Conservation (phyloP, 92 coral and sea anemone species). For the Meandrina meandrites region DNA sequence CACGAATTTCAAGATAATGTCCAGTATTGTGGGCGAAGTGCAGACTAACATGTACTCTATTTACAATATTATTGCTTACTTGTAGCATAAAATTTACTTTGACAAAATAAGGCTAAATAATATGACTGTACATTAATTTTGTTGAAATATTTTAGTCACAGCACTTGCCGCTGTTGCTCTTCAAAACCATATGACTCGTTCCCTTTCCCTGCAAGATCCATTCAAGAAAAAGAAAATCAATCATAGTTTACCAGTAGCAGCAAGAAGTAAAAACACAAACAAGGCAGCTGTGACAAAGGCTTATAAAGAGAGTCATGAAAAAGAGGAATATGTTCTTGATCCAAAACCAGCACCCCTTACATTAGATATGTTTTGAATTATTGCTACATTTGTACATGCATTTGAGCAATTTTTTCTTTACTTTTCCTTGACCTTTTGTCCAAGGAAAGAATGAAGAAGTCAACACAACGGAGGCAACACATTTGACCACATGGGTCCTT, state of each 20-base stretch:
- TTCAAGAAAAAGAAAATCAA: conserved; percentile 76
- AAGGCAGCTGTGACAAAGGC: not conserved
- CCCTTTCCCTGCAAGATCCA: conserved; percentile 92
- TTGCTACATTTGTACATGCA: not conserved
- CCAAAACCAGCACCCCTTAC: conserved; percentile 91
- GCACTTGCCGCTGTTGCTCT: conserved; percentile 96
- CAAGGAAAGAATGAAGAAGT: too few species aligned
- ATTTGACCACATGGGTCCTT: too few species aligned
- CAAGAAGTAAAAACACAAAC: conserved; percentile 4
- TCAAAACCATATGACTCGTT: conserved; percentile 89
- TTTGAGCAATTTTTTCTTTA: too few species aligned
- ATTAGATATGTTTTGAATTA: conserved; percentile 53
- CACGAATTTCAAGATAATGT: too few species aligned
- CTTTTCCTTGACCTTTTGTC: too few species aligned
- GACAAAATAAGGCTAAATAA: too few species aligned
- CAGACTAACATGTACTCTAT: too few species aligned
- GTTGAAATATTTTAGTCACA: conserved; percentile 59
- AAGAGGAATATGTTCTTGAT: conserved; percentile 88
- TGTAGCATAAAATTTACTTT: too few species aligned
- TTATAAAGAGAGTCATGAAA: conserved; percentile 40
- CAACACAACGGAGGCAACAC: too few species aligned
- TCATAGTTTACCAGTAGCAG: conserved; percentile 69
- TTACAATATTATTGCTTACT: too few species aligned
- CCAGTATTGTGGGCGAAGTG: too few species aligned
- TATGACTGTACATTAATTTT: too few species aligned